phyloP scores from a whole-genome alignment of 2,113 vertebrate genomes.

The Pionites leucogaster region DNA sequence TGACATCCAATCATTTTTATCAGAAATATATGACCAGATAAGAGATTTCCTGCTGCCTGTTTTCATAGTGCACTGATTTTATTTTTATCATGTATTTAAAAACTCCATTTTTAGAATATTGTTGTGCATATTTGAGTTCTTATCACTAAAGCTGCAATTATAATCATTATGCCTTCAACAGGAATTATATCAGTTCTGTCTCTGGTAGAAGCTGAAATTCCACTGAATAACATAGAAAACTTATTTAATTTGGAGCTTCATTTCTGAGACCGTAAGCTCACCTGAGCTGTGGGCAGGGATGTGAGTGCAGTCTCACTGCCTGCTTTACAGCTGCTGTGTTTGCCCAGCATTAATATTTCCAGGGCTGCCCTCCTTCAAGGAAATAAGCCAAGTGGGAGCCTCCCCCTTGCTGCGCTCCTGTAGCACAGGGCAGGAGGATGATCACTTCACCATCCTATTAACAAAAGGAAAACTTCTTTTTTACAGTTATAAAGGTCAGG shows the following conservation, averaged over 20 bases:
- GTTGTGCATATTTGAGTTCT: neutral
- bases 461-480: neutral
- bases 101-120: neutral
- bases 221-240: neutral
- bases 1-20: neutral
- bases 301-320: neutral
- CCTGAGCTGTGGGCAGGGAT: neutral
- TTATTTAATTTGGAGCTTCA: neutral
- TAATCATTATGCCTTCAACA: neutral
- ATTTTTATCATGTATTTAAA: neutral
- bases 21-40: neutral
- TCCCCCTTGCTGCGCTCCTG: neutral
- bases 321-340: neutral
- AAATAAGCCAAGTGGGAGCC: neutral
- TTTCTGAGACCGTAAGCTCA: neutral
- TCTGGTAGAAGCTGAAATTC: neutral
- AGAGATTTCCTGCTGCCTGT: neutral
- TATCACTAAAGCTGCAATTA: neutral
- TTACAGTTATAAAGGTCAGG: neutral
- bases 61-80: neutral
- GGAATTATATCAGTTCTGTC: neutral
- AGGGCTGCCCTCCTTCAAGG: neutral
- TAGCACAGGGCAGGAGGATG: fast-evolving
- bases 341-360: fast-evolving
- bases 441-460: neutral